Base-by-base conservation (phyloP, 2,797 vertebrate genomes). In the Pristis pectinata region DNA sequence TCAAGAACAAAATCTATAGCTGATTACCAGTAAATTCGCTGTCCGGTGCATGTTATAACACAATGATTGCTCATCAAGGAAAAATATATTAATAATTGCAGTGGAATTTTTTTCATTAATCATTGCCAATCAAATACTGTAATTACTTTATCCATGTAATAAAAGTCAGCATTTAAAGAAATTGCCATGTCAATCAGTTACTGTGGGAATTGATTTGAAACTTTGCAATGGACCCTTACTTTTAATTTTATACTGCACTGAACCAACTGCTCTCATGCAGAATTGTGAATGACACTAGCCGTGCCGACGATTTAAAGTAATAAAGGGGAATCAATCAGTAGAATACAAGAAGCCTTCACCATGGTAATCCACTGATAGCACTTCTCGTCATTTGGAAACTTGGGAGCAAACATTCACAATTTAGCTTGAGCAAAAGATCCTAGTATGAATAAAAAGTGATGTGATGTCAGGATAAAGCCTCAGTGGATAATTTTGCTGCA, bases 121-220 rank as follows among this genome's bases (percentile, higher is more conserved):
- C 70, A n/a, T 74, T 74, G 44, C 92, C 70, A 72, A 94, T 94
- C 92, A 94, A 15, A 74, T 34, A 27, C 92, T 76, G 49, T 94
- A 94, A 94, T 94, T 72, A 76, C 92, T 94, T 94, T 74, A 94
- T 94, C 92, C 94, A 94, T 74, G 87, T 22, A 67, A 67, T 91
- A 91, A 67, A 89, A 91, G 44, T 94, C 70, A 94, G 92, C 67
- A 94, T 72, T 94, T 94, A 74, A 74, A 94, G 30, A 94, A 74
- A 94, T 94, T 94, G 92, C 70, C 44, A 30, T 94, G 64, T 94
- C 64, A 72, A 94, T 94, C 92, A 67, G 87, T 91, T 91, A 91
- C 61, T 53, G 30, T 74, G 70, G 53, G 70, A 94, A 74, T 94
- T 94, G 74, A 94, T 94, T 76, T 74, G 67, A 76, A 94, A 76